A percentile compares a stretch with the other conserved stretches of the same genome.
These are phyloP conservation scores for Ageneiosus marmoratus DNA, from an alignment of 2,113 vertebrate genomes.

Conservation along the genomic window DNA sequence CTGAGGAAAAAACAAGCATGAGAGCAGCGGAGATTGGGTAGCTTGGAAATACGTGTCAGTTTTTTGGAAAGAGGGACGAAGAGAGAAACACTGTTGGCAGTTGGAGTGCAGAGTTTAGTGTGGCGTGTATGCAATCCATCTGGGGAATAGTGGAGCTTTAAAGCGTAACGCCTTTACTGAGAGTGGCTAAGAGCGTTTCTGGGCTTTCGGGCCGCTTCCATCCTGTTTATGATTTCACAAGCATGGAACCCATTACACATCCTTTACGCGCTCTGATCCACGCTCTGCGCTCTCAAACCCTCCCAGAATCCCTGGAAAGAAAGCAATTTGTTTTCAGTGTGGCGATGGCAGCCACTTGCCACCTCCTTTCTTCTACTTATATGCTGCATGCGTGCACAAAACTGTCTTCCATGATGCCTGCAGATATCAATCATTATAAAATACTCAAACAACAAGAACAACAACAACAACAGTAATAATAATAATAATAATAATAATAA, in stretches of 20 bases:
- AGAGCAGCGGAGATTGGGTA: constrained; percentile 34
- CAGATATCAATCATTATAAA: constrained; percentile 16
- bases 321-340: constrained; percentile 51
- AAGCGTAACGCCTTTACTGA: constrained; percentile 43
- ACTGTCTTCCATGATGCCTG: constrained; percentile 10
- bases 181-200: constrained; percentile 51
- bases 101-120: constrained; percentile 44
- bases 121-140: constrained; percentile 55
- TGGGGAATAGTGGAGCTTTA: constrained; percentile 51
- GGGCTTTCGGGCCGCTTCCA: constrained; percentile 52
- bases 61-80: constrained; percentile 16
- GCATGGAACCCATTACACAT: constrained; percentile 68
- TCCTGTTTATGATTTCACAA: constrained; percentile 67
- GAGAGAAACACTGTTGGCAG: constrained; percentile 42
- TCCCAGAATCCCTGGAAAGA: constrained; percentile 53
- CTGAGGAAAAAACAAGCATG: background rate
- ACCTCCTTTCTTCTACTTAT: constrained; percentile 20
- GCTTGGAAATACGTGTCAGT: constrained; percentile 23
- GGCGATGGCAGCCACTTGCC: constrained; percentile 30
- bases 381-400: constrained; percentile 13
- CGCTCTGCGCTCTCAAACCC: constrained; percentile 46
- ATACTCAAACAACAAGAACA: constrained; percentile 4
- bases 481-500: too few relatives aligned
- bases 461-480: background rate
- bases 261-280: constrained; percentile 59